Evolutionary conservation across 2,113 vertebrate species (phyloP).

Genomic region (Saccopteryx bilineata): DNA sequence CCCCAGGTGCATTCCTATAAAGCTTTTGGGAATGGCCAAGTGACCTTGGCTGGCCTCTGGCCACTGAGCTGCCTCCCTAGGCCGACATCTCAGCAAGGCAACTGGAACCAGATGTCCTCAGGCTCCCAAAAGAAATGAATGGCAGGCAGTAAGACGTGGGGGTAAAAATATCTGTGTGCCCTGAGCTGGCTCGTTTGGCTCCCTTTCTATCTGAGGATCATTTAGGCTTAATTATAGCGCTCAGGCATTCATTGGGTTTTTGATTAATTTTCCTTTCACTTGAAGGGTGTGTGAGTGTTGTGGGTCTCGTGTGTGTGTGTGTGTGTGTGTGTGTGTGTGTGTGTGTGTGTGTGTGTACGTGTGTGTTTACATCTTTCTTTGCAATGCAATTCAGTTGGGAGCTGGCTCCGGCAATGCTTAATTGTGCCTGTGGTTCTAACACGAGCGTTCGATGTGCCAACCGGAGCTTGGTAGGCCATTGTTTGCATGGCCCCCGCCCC

Average conservation of each 20-base stretch:
- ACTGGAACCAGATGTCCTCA: conserved; percentile 66
- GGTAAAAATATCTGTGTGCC: conserved; percentile 68
- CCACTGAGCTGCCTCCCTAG: not conserved
- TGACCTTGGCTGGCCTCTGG: conserved; percentile 55
- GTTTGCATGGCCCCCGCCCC: not conserved
- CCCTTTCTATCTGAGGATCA: conserved; percentile 67
- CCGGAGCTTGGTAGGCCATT: not conserved
- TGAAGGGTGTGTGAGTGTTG: conserved; percentile 58
- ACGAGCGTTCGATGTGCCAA: conserved; percentile 49
- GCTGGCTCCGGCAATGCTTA: conserved; percentile 59
- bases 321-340: not conserved
- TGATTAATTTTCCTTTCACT: conserved; percentile 81
- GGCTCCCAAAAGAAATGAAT: conserved; percentile 70
- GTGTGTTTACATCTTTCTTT: conserved; percentile 68
- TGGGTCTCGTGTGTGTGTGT: not conserved
- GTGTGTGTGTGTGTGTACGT: conserved; percentile 8
- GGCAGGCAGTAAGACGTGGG: conserved; percentile 51
- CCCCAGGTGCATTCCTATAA: not conserved
- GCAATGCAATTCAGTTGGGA: conserved; percentile 66
- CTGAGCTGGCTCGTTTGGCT: conserved; percentile 21
- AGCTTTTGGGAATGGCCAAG: not conserved
- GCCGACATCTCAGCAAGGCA: conserved; percentile 41
- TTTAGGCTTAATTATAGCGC: conserved; percentile 67
- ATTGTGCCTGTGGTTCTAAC: conserved; percentile 67
- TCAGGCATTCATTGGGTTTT: conserved; percentile 66